Base-by-base conservation (phyloP, 2,888 invertebrate species). In the Sinohyriopsis cumingii region DNA sequence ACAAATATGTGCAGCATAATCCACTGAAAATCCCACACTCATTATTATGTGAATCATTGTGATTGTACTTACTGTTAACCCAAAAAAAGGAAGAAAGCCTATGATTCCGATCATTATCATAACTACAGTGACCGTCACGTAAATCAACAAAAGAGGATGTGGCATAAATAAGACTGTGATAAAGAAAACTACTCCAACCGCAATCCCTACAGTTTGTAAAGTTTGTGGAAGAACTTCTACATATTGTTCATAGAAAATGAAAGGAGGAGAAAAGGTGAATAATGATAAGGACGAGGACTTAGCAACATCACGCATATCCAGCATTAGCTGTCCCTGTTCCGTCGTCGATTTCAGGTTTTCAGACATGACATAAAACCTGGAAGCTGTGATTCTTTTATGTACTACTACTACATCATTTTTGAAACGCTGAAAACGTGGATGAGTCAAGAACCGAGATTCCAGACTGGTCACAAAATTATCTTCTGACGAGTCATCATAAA, bases 331-430 rank as follows among this genome's bases (percentile, higher is more conserved):
- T n/a, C n/a, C n/a, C n/a, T n/a, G n/a, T n/a, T n/a, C n/a, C n/a
- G n/a, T n/a, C n/a, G n/a, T n/a, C n/a, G n/a, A n/a, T n/a, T n/a
- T n/a, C n/a, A 97, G 95, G 84, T 96, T 95, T 3, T 95, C 94
- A 0, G 96, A 95, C 90, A 96, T 96, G 64, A 97, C 94, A 63
- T 97, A 91, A 86, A 96, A 95, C 72, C 97, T 92, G 62, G 96
- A 96, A 1, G 95, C 96, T 5, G 94, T 55, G 7, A 76, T 76
- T 45, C 25, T 62, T 12, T 20, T 57, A 22, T 59, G 68, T 33
- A 22, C 19, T 28, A 84, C 66, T 19, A 77, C 70, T 20, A 84
- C 67, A 61, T 84, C 84, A 69, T 78, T 82, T 59, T 69, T n/a
- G 62, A 78, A 81, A 33, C 63, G 53, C 5, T 67, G 61, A 33